A percentile compares a stretch with the other conserved stretches of the same genome.
These are phyloP conservation scores for Rana temporaria DNA, from an alignment of 2,113 vertebrate genomes.

Conservation along the genomic window DNA sequence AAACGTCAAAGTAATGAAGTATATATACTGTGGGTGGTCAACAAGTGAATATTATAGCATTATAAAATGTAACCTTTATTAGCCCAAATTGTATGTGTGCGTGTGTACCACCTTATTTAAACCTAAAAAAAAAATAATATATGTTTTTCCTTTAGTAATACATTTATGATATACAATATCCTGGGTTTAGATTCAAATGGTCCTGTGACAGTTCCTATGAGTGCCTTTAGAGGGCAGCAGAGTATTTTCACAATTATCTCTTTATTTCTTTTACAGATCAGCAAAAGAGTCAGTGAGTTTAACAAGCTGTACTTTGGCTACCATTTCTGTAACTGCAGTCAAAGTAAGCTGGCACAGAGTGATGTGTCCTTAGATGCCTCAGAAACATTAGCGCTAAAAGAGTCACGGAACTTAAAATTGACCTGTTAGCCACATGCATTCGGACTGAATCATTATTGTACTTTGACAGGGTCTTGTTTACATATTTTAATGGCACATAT, in stretches of 20 bases:
- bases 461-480: background rate
- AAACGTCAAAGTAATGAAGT: no score
- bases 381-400: conserved; percentile 20
- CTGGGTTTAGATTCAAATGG: no score
- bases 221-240: conserved; percentile 8
- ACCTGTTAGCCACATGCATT: conserved; percentile 21
- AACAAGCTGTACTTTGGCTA: conserved; percentile 39
- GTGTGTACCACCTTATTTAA: no score
- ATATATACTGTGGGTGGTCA: no score
- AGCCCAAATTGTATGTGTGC: no score
- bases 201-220: background rate
- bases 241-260: background rate
- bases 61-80: no score
- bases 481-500: background rate
- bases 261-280: background rate
- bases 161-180: no score
- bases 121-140: no score
- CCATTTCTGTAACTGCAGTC: conserved; percentile 14
- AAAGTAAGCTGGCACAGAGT: conserved; percentile 28
- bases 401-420: conserved; percentile 1
- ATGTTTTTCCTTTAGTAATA: no score
- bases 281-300: background rate
- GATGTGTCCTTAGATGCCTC: conserved; percentile 38
- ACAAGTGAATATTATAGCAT: no score
- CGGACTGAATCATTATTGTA: background rate